These are phyloP conservation scores for Diloba caeruleocephala DNA, from an alignment of 2,888 invertebrate species.

Conservation along the genomic window DNA sequence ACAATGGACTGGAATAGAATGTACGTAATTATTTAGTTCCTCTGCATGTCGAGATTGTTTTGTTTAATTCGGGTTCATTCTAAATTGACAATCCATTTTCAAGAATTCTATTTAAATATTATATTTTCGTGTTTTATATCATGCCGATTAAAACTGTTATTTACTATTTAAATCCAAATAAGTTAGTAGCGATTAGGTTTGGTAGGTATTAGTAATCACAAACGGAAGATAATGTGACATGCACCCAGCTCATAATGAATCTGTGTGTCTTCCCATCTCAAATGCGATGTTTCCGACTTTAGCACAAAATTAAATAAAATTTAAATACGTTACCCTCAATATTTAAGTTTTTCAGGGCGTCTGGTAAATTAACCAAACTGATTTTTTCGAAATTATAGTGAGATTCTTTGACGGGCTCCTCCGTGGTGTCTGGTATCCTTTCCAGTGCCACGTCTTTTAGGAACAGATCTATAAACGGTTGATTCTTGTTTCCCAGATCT, in stretches of 20 bases:
- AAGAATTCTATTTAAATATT: background rate
- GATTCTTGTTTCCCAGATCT: slow-evolving; percentile 70
- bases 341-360: slow-evolving; percentile 71
- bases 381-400: slow-evolving; percentile 80
- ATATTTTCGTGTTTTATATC: background rate
- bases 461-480: slow-evolving; percentile 79
- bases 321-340: slow-evolving; percentile 80
- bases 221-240: slow-evolving; percentile 59
- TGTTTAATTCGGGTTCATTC: slow-evolving; percentile 13
- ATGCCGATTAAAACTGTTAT: background rate
- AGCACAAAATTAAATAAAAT: slow-evolving; percentile 59
- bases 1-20: slow-evolving; percentile 18
- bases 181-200: slow-evolving; percentile 40
- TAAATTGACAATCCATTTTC: slow-evolving; percentile 14
- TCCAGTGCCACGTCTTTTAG: slow-evolving; percentile 73
- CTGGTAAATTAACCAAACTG: slow-evolving; percentile 73
- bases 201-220: slow-evolving; percentile 48
- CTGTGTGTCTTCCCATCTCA: slow-evolving; percentile 83
- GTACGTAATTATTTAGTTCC: slow-evolving; percentile 24
- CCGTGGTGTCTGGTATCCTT: slow-evolving; percentile 80
- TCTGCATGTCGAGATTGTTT: slow-evolving; percentile 31
- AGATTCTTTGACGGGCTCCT: slow-evolving; percentile 81
- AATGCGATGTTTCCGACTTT: slow-evolving; percentile 47
- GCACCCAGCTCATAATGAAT: slow-evolving; percentile 80
- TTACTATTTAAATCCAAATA: slow-evolving; percentile 5